These are phyloP conservation scores for Himantopus leucocephalus DNA, from an alignment of 2,113 vertebrate species.

Conservation along the genomic window DNA sequence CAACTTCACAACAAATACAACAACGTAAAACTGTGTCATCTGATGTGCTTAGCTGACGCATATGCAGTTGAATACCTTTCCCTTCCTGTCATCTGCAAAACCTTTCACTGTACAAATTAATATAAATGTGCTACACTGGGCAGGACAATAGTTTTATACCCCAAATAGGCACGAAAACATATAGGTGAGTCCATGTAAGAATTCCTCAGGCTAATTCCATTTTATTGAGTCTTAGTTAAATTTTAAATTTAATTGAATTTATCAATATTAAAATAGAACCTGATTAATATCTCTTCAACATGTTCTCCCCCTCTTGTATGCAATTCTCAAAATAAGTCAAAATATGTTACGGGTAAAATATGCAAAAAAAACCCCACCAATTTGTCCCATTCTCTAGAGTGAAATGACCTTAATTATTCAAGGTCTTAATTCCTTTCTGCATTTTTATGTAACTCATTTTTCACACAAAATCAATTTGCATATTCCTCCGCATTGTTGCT, in stretches of 20 bases:
- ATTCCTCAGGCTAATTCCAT: background rate
- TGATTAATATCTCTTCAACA: background rate
- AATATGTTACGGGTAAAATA: background rate
- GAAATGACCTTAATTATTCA: background rate
- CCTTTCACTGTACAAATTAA: background rate
- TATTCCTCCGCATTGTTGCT: background rate
- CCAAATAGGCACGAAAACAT: background rate
- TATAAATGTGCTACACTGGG: background rate
- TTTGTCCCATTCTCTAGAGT: background rate
- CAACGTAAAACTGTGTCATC: background rate
- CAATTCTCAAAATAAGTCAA: background rate
- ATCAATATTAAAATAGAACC: background rate
- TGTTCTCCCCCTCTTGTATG: background rate
- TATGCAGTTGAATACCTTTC: background rate
- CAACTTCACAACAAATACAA: background rate
- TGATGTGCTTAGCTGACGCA: background rate
- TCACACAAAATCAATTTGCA: background rate
- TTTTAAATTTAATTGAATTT: background rate
- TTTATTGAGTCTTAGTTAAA: background rate
- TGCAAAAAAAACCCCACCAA: accelerated
- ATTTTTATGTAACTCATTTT: background rate
- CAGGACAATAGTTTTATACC: background rate
- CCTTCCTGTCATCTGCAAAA: background rate
- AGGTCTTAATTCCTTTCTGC: background rate
- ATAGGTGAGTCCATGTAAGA: background rate